Percentiles rank a stretch among this genome's conserved stretches.
Conservation (phyloP, 1,140 invertebrate species). For the Leptinotarsa lineolata region DNA sequence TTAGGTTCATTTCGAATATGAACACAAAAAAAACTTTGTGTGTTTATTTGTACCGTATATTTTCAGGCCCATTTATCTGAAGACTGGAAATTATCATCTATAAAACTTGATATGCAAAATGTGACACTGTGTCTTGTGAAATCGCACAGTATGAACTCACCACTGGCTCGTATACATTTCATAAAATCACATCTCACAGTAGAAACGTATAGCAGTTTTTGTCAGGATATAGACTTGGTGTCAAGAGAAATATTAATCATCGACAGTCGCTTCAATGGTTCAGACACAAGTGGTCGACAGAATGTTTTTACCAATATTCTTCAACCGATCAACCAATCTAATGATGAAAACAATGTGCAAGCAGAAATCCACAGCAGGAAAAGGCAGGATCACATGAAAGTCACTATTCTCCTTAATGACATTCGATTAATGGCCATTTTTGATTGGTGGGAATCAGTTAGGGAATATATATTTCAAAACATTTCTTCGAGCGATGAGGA, state of each 20-base stretch:
- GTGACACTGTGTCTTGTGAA: slow-evolving; percentile 77
- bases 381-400: slow-evolving; percentile 72
- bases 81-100: slow-evolving; percentile 76
- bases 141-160: slow-evolving; percentile 58
- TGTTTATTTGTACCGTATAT: background rate
- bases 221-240: slow-evolving; percentile 90
- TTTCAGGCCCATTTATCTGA: slow-evolving; percentile 48
- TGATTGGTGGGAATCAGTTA: slow-evolving; percentile 89
- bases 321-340: slow-evolving; percentile 68
- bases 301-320: slow-evolving; percentile 92
- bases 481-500: slow-evolving; percentile 37
- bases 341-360: slow-evolving; percentile 68
- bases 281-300: slow-evolving; percentile 70
- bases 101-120: slow-evolving; percentile 86
- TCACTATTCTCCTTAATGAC: slow-evolving; percentile 92
- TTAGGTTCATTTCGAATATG: too few relatives aligned
- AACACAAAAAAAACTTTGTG: background rate
- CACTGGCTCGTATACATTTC: slow-evolving; percentile 88
- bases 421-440: slow-evolving; percentile 93
- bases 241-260: slow-evolving; percentile 88
- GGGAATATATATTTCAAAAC: slow-evolving; percentile 73
- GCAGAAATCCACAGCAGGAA: slow-evolving; percentile 83
- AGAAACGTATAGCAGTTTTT: slow-evolving; percentile 83
- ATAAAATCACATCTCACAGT: slow-evolving; percentile 85
- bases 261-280: slow-evolving; percentile 74